Evolutionary conservation across 1,140 invertebrate genomes (phyloP), one percentile per base, ranked within the genome.

Genomic region (Whitmania pigra): DNA sequence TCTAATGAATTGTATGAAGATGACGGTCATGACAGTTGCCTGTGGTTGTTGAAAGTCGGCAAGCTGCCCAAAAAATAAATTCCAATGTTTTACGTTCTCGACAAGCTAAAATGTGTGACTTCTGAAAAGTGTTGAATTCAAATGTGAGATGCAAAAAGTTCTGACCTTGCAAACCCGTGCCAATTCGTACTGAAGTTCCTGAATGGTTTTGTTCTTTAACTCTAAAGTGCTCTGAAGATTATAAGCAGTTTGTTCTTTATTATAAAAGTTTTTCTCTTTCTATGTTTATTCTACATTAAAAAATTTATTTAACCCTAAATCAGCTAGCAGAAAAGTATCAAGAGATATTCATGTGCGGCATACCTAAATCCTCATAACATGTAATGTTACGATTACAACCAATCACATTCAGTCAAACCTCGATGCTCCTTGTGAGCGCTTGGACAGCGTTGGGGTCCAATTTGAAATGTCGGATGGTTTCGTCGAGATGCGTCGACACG

Each of bases 161-260:
- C 75, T 73, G 75, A 81, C 81, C 82, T 92, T 91, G 68, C 88
- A 87, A 0, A 89, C 86, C 77, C 88, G 85, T 3, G 89, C 89
- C 73, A 91, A 82, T 82, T 93, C 89, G 75, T 90, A 90, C 75
- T 90, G 88, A 43, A 92, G 80, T 78, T 91, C 89, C 82, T 90
- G 88, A 67, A 92, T 90, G 43, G 87, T 86, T 63, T 86, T 87
- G 78, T 91, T 90, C 84, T 91, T 92, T 29, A 86, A 84, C 74
- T 87, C 86, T 2, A 92, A 79, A 25, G 90, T 81, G 78, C 82
- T 82, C 79, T 83, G 73, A 67, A 76, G 67, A 71, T 63, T 22
- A 5, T 11, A 13, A 49, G 43, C 29, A 63, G 22, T 63, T 18
- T 63, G n/a, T n/a, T n/a, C n/a, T n/a, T n/a, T n/a, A n/a, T n/a